Evolutionary conservation across 2,888 invertebrate genomes (phyloP).

Genomic region (Rotaria sp.): DNA sequence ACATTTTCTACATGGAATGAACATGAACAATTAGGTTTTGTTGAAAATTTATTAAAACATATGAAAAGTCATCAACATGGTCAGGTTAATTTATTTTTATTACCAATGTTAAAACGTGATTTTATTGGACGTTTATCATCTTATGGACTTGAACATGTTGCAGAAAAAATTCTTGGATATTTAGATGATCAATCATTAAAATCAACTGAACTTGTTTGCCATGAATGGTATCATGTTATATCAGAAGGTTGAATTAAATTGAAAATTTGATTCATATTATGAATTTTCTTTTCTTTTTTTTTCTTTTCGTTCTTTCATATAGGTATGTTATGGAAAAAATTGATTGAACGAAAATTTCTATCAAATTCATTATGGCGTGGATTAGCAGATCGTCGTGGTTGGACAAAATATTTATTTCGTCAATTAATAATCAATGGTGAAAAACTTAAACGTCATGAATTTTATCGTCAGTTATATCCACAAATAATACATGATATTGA

Average conservation of each 20-base stretch:
- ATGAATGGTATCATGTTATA: constrained; percentile 92
- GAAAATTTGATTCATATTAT: not conserved
- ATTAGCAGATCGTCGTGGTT: constrained; percentile 84
- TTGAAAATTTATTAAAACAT: constrained; percentile 80
- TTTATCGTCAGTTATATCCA: constrained; percentile 89
- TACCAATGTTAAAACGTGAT: constrained; percentile 96
- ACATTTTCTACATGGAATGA: constrained; percentile 60
- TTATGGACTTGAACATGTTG: constrained; percentile 92
- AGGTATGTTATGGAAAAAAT: constrained; percentile 79
- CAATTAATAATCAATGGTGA: constrained; percentile 27
- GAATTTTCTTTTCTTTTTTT: not conserved
- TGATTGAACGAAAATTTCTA: constrained; percentile 90
- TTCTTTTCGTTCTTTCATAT: not conserved
- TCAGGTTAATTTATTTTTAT: constrained; percentile 89
- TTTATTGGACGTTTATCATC: constrained; percentile 95
- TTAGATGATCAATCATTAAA: constrained; percentile 87
- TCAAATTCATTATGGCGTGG: constrained; percentile 96
- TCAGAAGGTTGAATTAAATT: constrained; percentile 56
- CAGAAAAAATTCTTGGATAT: constrained; percentile 90
- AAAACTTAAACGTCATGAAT: constrained; percentile 52
- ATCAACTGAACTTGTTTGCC: constrained; percentile 89
- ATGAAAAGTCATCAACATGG: constrained; percentile 99
- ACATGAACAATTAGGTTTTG: constrained; percentile 88
- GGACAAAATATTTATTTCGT: constrained; percentile 58
- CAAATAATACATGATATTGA: constrained; percentile 74